These are phyloP conservation scores for Teleogryllus occipitalis DNA, from an alignment of 1,140 invertebrate species.

Conservation along the genomic window DNA sequence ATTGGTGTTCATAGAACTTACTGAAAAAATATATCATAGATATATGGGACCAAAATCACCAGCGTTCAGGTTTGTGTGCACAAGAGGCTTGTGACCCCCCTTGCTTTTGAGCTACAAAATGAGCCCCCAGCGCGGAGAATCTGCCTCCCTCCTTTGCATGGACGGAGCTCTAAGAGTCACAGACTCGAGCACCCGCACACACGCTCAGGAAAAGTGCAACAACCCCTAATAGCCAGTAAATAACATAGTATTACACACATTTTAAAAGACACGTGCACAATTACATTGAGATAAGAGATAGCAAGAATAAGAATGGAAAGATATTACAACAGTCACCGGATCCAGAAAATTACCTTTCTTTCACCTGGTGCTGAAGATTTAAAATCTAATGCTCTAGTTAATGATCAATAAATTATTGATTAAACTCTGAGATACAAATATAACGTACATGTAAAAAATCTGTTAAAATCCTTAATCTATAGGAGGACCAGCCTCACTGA, in stretches of 20 bases:
- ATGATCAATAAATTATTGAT: neutral
- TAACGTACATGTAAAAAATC: slow-evolving; percentile 10
- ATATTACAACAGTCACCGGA: slow-evolving; percentile 7
- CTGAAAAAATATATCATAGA: slow-evolving; percentile 87
- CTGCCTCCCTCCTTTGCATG: neutral
- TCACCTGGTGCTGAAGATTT: neutral
- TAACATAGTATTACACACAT: slow-evolving; percentile 10
- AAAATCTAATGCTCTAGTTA: slow-evolving; percentile 12
- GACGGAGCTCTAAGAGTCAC: neutral
- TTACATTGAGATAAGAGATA: slow-evolving; percentile 6
- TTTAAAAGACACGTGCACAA: slow-evolving; percentile 11
- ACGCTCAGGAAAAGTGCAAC: neutral
- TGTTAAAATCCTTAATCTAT: neutral
- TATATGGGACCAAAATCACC: slow-evolving; percentile 80
- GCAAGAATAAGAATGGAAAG: slow-evolving; percentile 18
- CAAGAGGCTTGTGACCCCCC: neutral
- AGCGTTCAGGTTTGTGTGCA: slow-evolving; percentile 30
- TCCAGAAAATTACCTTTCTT: slow-evolving; percentile 42
- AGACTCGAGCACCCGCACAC: neutral
- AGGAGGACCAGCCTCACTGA: neutral
- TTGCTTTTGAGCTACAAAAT: neutral
- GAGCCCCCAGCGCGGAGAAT: neutral
- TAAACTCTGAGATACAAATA: neutral
- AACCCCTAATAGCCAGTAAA: slow-evolving; percentile 16
- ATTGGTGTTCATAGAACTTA: slow-evolving; percentile 82